These are phyloP conservation scores for Apus apus DNA, from an alignment of 2,113 vertebrate genomes.

Conservation along the genomic window DNA sequence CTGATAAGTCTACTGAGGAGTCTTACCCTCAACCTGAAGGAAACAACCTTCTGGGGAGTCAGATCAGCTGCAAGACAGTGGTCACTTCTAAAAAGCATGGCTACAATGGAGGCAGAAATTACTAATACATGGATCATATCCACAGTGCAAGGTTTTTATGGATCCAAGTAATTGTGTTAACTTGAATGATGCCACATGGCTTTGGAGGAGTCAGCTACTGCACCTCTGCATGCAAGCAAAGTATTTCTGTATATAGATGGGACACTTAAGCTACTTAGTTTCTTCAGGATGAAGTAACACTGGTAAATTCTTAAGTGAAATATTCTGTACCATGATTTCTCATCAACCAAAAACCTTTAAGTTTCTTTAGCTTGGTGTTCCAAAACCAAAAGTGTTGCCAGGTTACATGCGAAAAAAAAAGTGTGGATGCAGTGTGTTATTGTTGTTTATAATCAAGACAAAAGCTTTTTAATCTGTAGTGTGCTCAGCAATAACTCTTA, in stretches of 20 bases:
- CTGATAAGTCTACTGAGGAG: neutral
- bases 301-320: neutral
- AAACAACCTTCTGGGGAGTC: neutral
- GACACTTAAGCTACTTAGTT: neutral
- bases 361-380: neutral
- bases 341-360: neutral
- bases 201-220: neutral
- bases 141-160: neutral
- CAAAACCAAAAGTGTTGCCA: neutral
- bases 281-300: neutral
- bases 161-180: neutral
- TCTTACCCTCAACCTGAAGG: neutral
- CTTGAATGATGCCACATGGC: neutral
- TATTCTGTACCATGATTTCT: neutral
- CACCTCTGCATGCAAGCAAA: neutral
- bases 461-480: neutral
- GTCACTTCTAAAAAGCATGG: neutral
- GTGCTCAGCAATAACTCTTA: neutral
- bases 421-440: neutral
- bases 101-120: neutral
- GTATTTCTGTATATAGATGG: neutral
- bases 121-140: neutral
- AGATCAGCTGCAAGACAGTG: neutral
- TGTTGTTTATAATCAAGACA: neutral
- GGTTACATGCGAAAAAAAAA: neutral